phyloP scores from a whole-genome alignment of 2,888 invertebrate genomes.

The Melitaea athalia region DNA sequence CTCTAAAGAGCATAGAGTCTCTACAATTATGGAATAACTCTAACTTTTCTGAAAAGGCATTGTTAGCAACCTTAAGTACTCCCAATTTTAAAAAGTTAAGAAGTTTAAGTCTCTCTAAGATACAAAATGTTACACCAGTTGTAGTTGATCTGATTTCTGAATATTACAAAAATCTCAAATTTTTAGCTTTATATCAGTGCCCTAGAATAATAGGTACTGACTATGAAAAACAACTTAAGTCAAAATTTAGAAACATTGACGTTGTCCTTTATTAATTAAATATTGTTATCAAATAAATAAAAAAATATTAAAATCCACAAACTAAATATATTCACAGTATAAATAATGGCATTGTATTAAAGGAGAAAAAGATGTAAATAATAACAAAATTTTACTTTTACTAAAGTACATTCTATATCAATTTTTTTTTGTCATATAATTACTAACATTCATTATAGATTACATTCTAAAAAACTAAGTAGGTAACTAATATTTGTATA shows the following conservation, averaged over 20 bases:
- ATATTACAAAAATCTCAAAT: conserved; percentile 67
- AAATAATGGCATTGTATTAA: conserved; percentile 40
- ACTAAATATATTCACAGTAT: conserved; percentile 39
- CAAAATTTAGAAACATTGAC: conserved; percentile 72
- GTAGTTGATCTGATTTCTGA: conserved; percentile 71
- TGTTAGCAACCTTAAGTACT: conserved; percentile 60
- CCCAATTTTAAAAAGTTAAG: conserved; percentile 56
- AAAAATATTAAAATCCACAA: conserved; percentile 29
- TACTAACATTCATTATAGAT: conserved; percentile 15
- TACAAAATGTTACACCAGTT: conserved; percentile 64
- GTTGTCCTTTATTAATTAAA: conserved; percentile 63
- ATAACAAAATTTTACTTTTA: conserved; percentile 13
- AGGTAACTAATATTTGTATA: conserved; percentile 26
- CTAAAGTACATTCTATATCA: conserved; percentile 18
- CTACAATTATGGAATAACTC: conserved; percentile 75
- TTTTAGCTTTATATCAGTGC: conserved; percentile 74
- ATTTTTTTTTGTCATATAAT: conserved; percentile 18
- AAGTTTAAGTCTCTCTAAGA: conserved; percentile 70
- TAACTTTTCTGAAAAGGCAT: conserved; percentile 61
- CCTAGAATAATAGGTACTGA: conserved; percentile 66
- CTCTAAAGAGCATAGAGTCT: conserved; percentile 56
- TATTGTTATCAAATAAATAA: conserved; percentile 16
- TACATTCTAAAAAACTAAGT: conserved; percentile 30
- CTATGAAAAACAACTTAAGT: conserved; percentile 70
- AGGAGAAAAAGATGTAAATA: conserved; percentile 25